These are phyloP conservation scores for Mycetomoellerius zeteki DNA, from an alignment of 1,140 invertebrate species.

Conservation along the genomic window DNA sequence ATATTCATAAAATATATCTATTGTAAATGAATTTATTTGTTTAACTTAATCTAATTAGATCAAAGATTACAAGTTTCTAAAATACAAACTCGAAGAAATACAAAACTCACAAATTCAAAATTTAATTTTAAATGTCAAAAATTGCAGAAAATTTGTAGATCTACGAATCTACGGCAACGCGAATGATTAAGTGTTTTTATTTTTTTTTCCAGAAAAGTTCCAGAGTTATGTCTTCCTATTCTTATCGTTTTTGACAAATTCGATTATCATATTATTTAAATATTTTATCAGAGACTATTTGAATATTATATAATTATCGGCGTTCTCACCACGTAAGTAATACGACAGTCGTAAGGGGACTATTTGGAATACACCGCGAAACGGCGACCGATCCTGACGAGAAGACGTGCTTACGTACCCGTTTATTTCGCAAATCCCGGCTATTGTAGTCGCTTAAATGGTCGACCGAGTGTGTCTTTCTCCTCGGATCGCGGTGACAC, in stretches of 20 bases:
- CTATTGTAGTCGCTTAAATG: constrained; percentile 78
- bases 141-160: background rate
- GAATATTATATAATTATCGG: background rate
- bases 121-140: background rate
- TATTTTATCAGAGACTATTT: no score
- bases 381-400: constrained; percentile 6
- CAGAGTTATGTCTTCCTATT: background rate
- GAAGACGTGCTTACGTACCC: constrained; percentile 47
- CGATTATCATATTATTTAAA: no score
- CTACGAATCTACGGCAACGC: background rate
- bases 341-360: background rate
- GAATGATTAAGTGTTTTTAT: background rate
- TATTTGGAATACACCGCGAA: background rate
- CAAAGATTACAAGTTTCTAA: background rate
- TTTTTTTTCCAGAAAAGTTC: background rate
- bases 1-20: background rate
- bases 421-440: constrained; percentile 80
- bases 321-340: no score
- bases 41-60: background rate
- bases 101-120: background rate
- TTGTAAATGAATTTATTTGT: background rate
- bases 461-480: constrained; percentile 43
- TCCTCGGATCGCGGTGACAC: constrained; percentile 73
- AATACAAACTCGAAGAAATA: background rate
- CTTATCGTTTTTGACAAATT: background rate